Percentiles rank a stretch among this genome's conserved stretches.
phyloP scores from a whole-genome alignment of 2,888 invertebrate species.

The Troides helena region DNA sequence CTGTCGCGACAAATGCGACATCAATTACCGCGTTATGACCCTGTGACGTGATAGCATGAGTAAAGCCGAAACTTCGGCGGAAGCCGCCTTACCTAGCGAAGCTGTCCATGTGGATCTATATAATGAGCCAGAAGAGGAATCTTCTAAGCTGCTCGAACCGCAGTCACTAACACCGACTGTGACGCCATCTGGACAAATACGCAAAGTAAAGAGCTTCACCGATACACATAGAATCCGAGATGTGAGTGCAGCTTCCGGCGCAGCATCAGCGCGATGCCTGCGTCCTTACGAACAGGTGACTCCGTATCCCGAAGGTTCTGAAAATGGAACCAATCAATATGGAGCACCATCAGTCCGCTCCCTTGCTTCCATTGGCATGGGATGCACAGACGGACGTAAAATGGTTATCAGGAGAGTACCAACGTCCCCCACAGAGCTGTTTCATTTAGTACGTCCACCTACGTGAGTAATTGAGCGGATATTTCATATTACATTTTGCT shows the following conservation, averaged over 20 bases:
- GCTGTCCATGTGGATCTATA: slow-evolving; percentile 70
- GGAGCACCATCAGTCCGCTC: slow-evolving; percentile 86
- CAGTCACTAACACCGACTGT: slow-evolving; percentile 59
- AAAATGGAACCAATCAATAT: slow-evolving; percentile 82
- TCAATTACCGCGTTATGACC: slow-evolving; percentile 69
- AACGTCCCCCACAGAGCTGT: slow-evolving; percentile 90
- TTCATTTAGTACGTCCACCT: slow-evolving; percentile 91
- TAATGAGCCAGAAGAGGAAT: slow-evolving; percentile 64
- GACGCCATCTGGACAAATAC: slow-evolving; percentile 74
- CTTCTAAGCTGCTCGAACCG: slow-evolving; percentile 63
- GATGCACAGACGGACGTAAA: slow-evolving; percentile 92
- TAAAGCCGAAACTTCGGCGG: slow-evolving; percentile 67
- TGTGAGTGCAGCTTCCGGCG: slow-evolving; percentile 67
- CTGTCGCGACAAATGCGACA: slow-evolving; percentile 74
- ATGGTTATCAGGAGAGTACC: slow-evolving; percentile 91
- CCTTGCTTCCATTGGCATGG: slow-evolving; percentile 92
- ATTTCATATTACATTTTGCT: slow-evolving; percentile 64
- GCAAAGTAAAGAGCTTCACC: slow-evolving; percentile 76
- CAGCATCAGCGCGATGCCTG: slow-evolving; percentile 71
- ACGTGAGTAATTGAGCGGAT: slow-evolving; percentile 83
- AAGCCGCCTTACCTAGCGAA: slow-evolving; percentile 69
- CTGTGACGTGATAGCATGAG: slow-evolving; percentile 76
- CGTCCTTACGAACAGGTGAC: slow-evolving; percentile 75
- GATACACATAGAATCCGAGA: slow-evolving; percentile 75
- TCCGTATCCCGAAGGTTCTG: slow-evolving; percentile 79